Base-by-base conservation (phyloP, 2,888 invertebrate species). In the Nasonia oneida region DNA sequence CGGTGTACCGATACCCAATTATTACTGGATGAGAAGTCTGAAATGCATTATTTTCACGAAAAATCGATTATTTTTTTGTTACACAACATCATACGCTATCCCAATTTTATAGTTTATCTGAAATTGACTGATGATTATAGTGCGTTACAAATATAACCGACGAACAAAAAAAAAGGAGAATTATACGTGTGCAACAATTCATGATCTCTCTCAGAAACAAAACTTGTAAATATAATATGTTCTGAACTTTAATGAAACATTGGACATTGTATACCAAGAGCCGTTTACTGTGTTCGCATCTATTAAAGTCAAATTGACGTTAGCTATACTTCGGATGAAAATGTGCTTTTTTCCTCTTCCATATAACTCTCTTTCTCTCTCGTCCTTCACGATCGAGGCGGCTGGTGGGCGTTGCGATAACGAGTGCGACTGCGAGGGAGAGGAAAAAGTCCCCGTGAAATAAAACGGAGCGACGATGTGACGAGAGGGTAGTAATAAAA, bases 11-110 rank as follows among this genome's bases (percentile, higher is more conserved):
- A 47, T 50, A 81, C 47, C 29, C 42, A 29, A 42, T 73, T 57
- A 81, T 47, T 74, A 81, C 61, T 74, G 74, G 61, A 81, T 81
- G 39, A 73, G 61, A 81, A 81, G 73, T 81, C 75, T 39, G 77
- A 61, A 23, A 61, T 77, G 61, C 61, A 77, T 74, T 74, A 50
- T 50, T 50, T 47, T 74, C 50, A 23, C 23, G 47, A 74, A 74
- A 74, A 33, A 67, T 67, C 12, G 29, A 33, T 64, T 67, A 33
- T 33, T 67, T 29, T 61, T 67, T 67, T 29, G 33, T 67, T 67
- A 67, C 33, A 23, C 57, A 57, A n/a, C 37, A 53, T 53, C n/a
- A 64, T 10, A 33, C 10, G 67, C 61, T 23, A 33, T 67, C 67
- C 67, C 33, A 67, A 67, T 33, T 29, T 29, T n/a, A 29, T 33